A percentile compares a stretch with the other conserved stretches of the same genome.
Evolutionary conservation across 2,888 invertebrate species (phyloP).

Genomic region (Unio pictorum): DNA sequence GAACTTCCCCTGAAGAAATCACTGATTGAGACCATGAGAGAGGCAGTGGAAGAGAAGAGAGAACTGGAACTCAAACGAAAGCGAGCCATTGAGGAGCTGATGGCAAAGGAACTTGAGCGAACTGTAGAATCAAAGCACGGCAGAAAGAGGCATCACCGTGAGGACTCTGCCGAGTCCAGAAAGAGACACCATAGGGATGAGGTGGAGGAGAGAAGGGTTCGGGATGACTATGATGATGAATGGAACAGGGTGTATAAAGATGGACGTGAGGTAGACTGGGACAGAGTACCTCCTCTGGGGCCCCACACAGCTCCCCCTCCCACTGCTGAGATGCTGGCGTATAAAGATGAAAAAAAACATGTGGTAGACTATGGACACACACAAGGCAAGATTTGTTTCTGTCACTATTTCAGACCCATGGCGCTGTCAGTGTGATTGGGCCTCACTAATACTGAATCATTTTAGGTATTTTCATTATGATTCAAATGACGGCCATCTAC

Average conservation of each 20-base stretch:
- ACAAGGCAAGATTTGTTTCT: too few species aligned
- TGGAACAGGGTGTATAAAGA: conserved; percentile 8
- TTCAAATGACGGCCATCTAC: too few species aligned
- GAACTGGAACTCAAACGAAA: conserved; percentile 40
- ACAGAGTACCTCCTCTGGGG: neutral
- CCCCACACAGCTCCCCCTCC: conserved; percentile 19
- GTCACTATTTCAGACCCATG: too few species aligned
- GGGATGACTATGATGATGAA: conserved; percentile 5
- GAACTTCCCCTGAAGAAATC: conserved; percentile 29
- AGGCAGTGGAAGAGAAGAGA: conserved; percentile 39
- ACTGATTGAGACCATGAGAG: conserved; percentile 19
- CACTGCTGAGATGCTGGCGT: conserved; percentile 35
- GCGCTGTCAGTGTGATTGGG: too few species aligned
- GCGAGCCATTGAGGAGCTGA: conserved; percentile 47
- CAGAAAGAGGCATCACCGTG: conserved; percentile 17
- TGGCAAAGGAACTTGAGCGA: conserved; percentile 46
- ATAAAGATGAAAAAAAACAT: conserved; percentile 22
- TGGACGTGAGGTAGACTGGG: conserved; percentile 21
- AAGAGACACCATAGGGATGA: conserved; percentile 15
- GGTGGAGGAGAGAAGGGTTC: neutral
- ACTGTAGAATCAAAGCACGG: conserved; percentile 26
- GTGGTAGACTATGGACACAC: conserved; percentile 36
- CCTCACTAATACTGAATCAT: too few species aligned
- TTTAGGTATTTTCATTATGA: too few species aligned
- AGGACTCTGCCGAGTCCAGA: conserved; percentile 1